Evolutionary conservation across 2,888 invertebrate species (phyloP), one percentile per base, ranked within the genome.

Genomic region (Tachina lurida): DNA sequence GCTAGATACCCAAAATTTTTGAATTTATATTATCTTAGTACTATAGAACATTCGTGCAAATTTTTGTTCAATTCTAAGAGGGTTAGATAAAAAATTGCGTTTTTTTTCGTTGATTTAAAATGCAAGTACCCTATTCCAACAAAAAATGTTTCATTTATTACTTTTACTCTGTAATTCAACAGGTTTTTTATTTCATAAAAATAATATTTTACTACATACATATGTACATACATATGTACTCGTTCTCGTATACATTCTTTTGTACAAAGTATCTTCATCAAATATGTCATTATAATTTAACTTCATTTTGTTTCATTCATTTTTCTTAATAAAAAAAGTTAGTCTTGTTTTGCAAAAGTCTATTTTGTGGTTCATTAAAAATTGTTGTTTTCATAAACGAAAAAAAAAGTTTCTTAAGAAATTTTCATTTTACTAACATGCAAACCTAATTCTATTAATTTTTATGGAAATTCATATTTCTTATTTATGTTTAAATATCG

Each of bases 391-490:
- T 60, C 15, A 9, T 10, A 68, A 31, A 31, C 7, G 31, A 31
- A 52, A n/a, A 65, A 17, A 56, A 71, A 77, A 67, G 54, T 86
- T 83, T 79, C 47, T 63, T 41, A 45, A 63, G 62, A 49, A 65
- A 49, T 63, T 67, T 71, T 65, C 17, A 8, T 56, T 63, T 63
- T 47, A 39, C 31, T 79, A 49, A 80, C 86, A 86, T 80, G 86
- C 83, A 86, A 86, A 80, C 76, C 76, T 68, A 76, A 68, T 83
- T 80, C 49, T 76, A 80, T 76, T 83, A 80, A 76, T 71, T 71
- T 86, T 83, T 82, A 79, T 78, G 70, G 82, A 75, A 75, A 63
- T 83, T 86, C 78, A 71, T 82, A 83, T 76, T 79, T 60, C 19
- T 78, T 41, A 75, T 82, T 79, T 76, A 76, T 75, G 62, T 76